Conservation (phyloP, 2,888 invertebrate genomes). For the Axea sp. region DNA sequence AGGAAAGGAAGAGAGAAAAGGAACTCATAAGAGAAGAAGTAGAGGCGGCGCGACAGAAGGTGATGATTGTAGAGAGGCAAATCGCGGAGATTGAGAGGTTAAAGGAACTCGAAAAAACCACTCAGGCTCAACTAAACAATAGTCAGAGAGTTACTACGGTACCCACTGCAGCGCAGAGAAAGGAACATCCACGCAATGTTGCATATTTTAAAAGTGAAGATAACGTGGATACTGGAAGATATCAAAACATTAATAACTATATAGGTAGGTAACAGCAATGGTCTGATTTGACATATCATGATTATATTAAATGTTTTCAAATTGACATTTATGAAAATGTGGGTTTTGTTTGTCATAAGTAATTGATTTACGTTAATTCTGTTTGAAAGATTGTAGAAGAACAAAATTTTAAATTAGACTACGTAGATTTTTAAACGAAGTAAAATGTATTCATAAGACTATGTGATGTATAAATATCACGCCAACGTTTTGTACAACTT, state of each 20-base stretch:
- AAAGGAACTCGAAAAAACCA: background rate
- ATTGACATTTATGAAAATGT: no score
- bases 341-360: no score
- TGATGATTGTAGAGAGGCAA: slow-evolving; percentile 9
- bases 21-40: slow-evolving; percentile 1
- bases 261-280: no score
- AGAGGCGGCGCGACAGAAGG: background rate
- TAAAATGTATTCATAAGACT: no score
- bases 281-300: no score
- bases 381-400: no score
- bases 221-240: background rate
- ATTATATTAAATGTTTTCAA: no score
- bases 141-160: slow-evolving; percentile 1
- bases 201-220: slow-evolving; percentile 2
- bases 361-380: no score
- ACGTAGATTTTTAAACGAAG: background rate
- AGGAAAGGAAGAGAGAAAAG: slow-evolving; percentile 10
- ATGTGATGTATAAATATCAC: no score
- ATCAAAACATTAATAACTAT: slow-evolving; percentile 27
- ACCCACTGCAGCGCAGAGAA: slow-evolving; percentile 21
- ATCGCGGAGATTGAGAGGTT: slow-evolving; percentile 9
- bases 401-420: no score
- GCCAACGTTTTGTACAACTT: no score
- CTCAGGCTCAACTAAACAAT: background rate
- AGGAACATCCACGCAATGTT: slow-evolving; percentile 35